Percentiles rank a stretch among this genome's conserved stretches.
Conservation (phyloP, 2,113 vertebrate species). For the Catharus fuscescens region DNA sequence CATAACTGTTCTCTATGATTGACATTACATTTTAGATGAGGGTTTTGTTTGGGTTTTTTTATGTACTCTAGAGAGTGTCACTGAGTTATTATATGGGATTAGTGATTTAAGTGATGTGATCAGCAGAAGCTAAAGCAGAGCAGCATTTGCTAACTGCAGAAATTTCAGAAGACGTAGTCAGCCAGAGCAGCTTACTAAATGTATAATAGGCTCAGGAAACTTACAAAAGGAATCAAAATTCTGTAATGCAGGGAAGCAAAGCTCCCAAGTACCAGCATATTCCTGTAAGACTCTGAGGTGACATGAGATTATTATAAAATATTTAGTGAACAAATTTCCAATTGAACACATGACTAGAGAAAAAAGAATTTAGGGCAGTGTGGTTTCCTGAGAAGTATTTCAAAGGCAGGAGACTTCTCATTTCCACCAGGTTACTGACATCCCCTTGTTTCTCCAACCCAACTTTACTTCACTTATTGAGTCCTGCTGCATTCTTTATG, state of each 20-base stretch:
- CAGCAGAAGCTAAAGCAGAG: conserved; percentile 1
- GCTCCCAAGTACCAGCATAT: neutral
- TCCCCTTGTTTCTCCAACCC: neutral
- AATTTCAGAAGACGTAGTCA: neutral
- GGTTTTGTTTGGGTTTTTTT: neutral
- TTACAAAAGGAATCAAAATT: neutral
- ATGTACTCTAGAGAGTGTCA: neutral
- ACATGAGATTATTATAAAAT: neutral
- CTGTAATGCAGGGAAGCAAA: neutral
- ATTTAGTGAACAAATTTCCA: neutral
- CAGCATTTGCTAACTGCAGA: neutral
- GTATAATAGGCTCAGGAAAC: neutral
- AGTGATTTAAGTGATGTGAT: neutral
- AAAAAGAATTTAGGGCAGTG: neutral
- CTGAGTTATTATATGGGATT: neutral
- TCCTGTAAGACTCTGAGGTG: neutral
- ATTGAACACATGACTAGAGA: neutral
- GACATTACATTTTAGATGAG: neutral
- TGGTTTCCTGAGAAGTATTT: neutral
- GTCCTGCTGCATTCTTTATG: neutral
- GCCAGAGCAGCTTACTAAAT: neutral
- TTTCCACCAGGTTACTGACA: neutral
- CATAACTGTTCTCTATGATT: neutral
- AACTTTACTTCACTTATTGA: neutral
- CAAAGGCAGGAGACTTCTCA: neutral